Evolutionary conservation across 23 tunicate genomes (phyloP).

Genomic region (Ascidia mentula): DNA sequence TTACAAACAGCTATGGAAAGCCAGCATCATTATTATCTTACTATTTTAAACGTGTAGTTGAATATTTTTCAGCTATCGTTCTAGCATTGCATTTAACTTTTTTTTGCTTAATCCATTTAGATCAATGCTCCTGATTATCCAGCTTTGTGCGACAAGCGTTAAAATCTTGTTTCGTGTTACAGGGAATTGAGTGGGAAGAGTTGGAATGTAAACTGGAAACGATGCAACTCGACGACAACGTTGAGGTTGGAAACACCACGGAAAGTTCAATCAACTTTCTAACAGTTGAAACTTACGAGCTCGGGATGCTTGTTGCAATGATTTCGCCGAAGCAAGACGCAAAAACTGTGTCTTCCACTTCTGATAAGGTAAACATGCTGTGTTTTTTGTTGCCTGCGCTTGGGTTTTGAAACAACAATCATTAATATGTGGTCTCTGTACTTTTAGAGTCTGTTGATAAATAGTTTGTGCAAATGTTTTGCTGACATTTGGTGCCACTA

Average conservation of each 20-base stretch:
- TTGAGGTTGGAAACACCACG: slow-evolving; percentile 4
- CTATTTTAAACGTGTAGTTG: too few relatives aligned
- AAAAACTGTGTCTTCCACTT: not conserved
- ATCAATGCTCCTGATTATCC: too few relatives aligned
- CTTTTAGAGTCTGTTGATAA: not conserved
- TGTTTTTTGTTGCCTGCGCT: too few relatives aligned
- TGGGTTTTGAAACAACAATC: too few relatives aligned
- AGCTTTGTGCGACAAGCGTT: not conserved
- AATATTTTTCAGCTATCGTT: too few relatives aligned
- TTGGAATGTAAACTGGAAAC: slow-evolving; percentile 14
- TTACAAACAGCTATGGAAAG: too few relatives aligned
- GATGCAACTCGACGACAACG: not conserved
- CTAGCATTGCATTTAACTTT: too few relatives aligned
- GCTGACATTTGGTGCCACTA: too few relatives aligned
- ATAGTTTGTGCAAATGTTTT: not conserved
- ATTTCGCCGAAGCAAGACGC: slow-evolving; percentile 26
- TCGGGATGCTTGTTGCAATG: slow-evolving; percentile 36
- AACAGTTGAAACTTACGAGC: slow-evolving; percentile 29
- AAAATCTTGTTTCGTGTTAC: not conserved
- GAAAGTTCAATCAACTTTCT: slow-evolving; percentile 14
- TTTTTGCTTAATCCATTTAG: too few relatives aligned
- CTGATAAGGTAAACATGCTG: slow-evolving; percentile 30
- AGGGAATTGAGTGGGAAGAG: slow-evolving; percentile 29
- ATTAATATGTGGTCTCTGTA: too few relatives aligned
- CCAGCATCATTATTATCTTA: too few relatives aligned